Evolutionary conservation across 2,888 invertebrate genomes (phyloP).

Genomic region (Lepidocyrtinus sp.): DNA sequence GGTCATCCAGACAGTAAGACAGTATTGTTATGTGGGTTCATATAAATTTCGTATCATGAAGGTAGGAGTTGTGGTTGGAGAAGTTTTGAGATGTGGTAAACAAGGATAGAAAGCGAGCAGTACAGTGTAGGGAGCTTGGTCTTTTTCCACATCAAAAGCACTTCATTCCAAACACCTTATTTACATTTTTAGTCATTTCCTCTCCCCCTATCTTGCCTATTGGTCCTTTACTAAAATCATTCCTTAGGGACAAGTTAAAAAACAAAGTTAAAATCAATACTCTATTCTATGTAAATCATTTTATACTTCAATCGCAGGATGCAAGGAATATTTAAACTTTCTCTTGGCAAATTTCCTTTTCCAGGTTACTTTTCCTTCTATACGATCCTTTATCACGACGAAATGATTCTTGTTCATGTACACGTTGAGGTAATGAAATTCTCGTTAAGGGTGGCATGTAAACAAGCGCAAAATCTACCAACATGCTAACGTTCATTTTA

Average conservation of each 20-base stretch:
- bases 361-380: conserved; percentile 31
- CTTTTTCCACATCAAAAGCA: conserved; percentile 45
- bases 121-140: conserved; percentile 33
- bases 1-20: no score
- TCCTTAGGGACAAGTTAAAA: conserved; percentile 22
- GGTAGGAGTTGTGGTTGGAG: no score
- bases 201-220: conserved; percentile 7
- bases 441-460: no score
- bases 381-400: neutral
- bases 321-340: conserved; percentile 11
- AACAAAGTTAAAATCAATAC: conserved; percentile 50
- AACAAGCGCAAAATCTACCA: no score
- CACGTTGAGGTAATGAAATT: neutral
- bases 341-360: conserved; percentile 11
- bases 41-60: no score
- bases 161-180: conserved; percentile 52
- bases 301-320: conserved; percentile 50
- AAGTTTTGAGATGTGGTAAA: no score
- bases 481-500: no score
- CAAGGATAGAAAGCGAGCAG: no score
- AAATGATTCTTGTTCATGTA: neutral
- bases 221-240: neutral
- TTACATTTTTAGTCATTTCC: conserved; percentile 47
- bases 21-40: no score
- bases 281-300: conserved; percentile 47